Evolutionary conservation across 2,797 vertebrate genomes (phyloP).

Genomic region (Gallinago nigripennis): DNA sequence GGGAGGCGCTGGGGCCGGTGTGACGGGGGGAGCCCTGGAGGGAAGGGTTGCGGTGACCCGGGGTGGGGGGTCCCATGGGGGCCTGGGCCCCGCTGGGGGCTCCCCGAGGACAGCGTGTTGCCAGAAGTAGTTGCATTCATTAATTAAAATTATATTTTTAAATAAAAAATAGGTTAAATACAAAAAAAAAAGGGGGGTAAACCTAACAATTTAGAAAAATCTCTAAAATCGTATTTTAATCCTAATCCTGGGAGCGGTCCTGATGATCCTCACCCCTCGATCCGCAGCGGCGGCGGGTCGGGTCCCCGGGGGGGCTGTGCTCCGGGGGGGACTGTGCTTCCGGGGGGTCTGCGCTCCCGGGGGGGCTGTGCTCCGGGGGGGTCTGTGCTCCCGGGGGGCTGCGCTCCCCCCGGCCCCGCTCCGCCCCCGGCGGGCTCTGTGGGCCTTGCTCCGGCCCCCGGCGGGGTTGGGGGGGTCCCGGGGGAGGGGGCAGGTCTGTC

Average conservation of each 20-base stretch:
- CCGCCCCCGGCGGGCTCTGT: too few species aligned
- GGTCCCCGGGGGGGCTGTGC: too few species aligned
- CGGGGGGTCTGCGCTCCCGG: too few species aligned
- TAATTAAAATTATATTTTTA: neutral
- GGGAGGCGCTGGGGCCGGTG: neutral
- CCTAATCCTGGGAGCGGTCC: neutral
- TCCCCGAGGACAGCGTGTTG: neutral
- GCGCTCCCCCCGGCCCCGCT: too few species aligned
- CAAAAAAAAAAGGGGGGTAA: neutral
- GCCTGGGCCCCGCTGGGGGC: neutral
- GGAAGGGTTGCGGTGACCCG: fast-evolving
- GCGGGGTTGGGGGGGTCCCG: too few species aligned
- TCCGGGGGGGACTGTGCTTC: too few species aligned
- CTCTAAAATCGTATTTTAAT: neutral
- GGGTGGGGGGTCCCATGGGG: neutral
- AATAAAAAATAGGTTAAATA: neutral
- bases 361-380: too few species aligned
- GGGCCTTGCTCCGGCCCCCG: too few species aligned
- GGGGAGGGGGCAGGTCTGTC: too few species aligned
- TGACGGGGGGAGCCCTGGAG: neutral
- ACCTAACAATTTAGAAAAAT: neutral
- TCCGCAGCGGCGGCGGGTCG: too few species aligned
- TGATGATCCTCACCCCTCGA: too few species aligned
- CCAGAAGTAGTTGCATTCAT: neutral
- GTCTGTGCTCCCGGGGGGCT: too few species aligned